Base-by-base conservation (phyloP, 2,797 vertebrate species). In the Galago senegalensis region DNA sequence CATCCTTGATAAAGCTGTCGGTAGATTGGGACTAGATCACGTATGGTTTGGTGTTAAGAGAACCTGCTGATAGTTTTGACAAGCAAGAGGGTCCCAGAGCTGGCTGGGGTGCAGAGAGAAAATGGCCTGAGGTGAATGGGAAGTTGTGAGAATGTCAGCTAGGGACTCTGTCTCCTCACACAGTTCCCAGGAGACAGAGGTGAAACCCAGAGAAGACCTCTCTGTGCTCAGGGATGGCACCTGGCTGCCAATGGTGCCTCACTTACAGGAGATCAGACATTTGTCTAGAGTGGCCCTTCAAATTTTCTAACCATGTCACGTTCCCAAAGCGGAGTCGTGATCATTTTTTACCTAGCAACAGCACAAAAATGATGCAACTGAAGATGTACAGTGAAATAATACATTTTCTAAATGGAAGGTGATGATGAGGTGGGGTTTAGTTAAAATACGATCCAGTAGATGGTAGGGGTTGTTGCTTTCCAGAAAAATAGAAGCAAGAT, bases 401-500 rank as follows among this genome's bases (percentile, higher is more conserved):
- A 40, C 29, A 53, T 60, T 87, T 84, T 84, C 21, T 53, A 76
- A 88, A 13, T 29, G 25, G 56, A 25, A 3, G 7, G 0, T 34
- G 23, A 1, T 3, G 31, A 6, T 34, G 1, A 29, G 18, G 3
- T 17, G 4, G 27, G 8, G 1, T 5, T n/a, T 29, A 5, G 18
- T 37, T 61, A 89, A 58, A 85, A 53, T 14, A 87, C 6, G 16
- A 20, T 8, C 11, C 5, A 40, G 23, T 31, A 40, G 43, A 31
- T 8, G 49, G 14, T 67, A 5, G 29, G 17, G 4, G 25, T 73
- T 61, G 16, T 75, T 83, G n/a, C 43, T 87, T 92, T 84, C 34
- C 29, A 20, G 60, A 81, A 89, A 16, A 5, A 34, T 27, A 16
- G 10, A 23, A 77, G 40, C 13, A 58, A 81, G 43, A 37, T 65